These are phyloP conservation scores for Coreoperca whiteheadi DNA, from an alignment of 2,113 vertebrate genomes.

Conservation along the genomic window DNA sequence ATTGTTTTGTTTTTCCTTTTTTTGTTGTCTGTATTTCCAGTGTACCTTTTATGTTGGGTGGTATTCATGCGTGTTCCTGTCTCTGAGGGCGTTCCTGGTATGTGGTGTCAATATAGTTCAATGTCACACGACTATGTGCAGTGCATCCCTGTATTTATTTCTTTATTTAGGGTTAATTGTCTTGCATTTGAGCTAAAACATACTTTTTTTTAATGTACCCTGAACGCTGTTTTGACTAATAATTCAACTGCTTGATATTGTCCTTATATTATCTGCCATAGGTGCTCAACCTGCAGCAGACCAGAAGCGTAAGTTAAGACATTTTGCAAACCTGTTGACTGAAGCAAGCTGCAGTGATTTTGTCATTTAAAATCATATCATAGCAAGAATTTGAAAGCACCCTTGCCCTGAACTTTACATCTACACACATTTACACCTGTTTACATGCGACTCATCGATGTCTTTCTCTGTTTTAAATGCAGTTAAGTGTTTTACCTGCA, in stretches of 20 bases:
- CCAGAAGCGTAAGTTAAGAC: not conserved
- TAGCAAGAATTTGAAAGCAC: not conserved
- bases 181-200: not conserved
- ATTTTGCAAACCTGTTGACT: not conserved
- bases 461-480: not conserved
- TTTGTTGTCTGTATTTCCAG: constrained; percentile 28
- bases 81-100: not conserved
- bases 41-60: not conserved
- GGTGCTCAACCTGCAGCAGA: not conserved
- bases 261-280: not conserved
- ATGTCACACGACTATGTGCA: not conserved
- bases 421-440: not conserved
- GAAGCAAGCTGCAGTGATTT: not conserved
- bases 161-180: not conserved
- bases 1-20: not conserved
- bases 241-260: not conserved
- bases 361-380: not conserved
- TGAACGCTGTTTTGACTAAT: not conserved
- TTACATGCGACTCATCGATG: not conserved
- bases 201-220: too few species aligned
- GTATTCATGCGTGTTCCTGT: accelerated
- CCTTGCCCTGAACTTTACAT: not conserved
- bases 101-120: not conserved
- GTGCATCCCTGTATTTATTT: not conserved
- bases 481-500: constrained; percentile 38